phyloP scores from a whole-genome alignment of 2,113 vertebrate genomes.

The Oryzias curvinotus region DNA sequence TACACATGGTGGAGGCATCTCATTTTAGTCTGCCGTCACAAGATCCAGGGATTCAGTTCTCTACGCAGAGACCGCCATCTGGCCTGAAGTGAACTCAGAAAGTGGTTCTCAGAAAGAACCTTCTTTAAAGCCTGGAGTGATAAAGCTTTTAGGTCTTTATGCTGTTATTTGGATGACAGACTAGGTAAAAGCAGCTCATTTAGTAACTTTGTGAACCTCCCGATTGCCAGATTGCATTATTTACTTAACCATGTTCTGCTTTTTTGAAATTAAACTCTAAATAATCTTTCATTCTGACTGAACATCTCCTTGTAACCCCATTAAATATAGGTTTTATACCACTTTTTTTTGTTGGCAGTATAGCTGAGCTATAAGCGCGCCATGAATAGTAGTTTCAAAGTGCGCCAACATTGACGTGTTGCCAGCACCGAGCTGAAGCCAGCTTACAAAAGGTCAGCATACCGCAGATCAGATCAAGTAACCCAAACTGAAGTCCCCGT shows the following conservation, averaged over 20 bases:
- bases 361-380: constrained; percentile 18
- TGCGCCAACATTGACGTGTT: constrained; percentile 43
- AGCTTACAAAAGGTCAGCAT: constrained; percentile 74
- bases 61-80: not conserved
- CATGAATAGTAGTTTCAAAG: constrained; percentile 26
- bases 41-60: constrained; percentile 31
- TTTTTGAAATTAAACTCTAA: not conserved
- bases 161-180: not conserved
- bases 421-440: constrained; percentile 53
- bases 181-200: too few relatives aligned
- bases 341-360: constrained; percentile 13
- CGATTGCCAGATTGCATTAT: too few relatives aligned
- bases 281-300: constrained; percentile 12
- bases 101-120: not conserved
- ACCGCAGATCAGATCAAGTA: constrained; percentile 66
- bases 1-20: constrained; percentile 15
- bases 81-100: not conserved
- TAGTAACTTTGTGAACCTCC: too few relatives aligned
- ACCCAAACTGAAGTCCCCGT: constrained; percentile 50
- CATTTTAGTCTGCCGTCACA: constrained; percentile 50
- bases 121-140: not conserved
- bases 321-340: constrained; percentile 19
- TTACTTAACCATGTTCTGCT: too few relatives aligned
- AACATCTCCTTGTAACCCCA: constrained; percentile 7
- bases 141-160: not conserved